phyloP scores from a whole-genome alignment of 2,797 vertebrate genomes.

The Hippocampus kuda region DNA sequence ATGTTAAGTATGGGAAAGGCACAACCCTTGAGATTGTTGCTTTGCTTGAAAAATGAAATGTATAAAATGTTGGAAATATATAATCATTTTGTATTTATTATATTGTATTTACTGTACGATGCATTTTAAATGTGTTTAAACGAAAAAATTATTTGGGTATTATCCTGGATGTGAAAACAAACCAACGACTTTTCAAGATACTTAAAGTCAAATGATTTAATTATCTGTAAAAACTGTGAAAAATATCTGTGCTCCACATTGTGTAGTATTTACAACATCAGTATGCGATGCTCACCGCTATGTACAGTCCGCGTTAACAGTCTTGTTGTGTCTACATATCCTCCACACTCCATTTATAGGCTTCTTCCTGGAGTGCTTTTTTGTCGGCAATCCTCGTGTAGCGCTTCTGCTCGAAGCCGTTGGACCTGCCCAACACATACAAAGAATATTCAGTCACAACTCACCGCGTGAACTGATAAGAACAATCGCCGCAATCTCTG shows the following conservation, averaged over 20 bases:
- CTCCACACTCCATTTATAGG: constrained; percentile 98
- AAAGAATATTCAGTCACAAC: not conserved
- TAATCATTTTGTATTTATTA: not conserved
- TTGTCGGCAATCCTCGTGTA: constrained; percentile 81
- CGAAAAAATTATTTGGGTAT: not conserved
- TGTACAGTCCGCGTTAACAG: constrained; percentile 15
- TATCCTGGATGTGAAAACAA: not conserved
- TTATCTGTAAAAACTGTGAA: constrained; percentile 30
- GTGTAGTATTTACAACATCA: constrained; percentile 30
- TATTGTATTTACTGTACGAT: not conserved
- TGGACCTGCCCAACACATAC: constrained; percentile 69
- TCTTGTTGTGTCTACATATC: constrained; percentile 74
- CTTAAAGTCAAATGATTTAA: constrained; percentile 47
- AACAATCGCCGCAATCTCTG: too few species aligned
- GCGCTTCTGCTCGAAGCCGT: constrained; percentile 90
- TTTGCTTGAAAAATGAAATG: too few species aligned
- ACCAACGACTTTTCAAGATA: constrained; percentile 1
- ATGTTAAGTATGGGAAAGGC: too few species aligned
- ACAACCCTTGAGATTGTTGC: too few species aligned
- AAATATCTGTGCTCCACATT: constrained; percentile 18
- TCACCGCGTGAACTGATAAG: too few species aligned
- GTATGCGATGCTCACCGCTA: constrained; percentile 14
- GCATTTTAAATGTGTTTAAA: not conserved
- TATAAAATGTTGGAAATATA: too few species aligned
- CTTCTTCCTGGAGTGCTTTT: constrained; percentile 83